Conservation (phyloP, 2,797 vertebrate genomes). For the Diceros bicornis region DNA sequence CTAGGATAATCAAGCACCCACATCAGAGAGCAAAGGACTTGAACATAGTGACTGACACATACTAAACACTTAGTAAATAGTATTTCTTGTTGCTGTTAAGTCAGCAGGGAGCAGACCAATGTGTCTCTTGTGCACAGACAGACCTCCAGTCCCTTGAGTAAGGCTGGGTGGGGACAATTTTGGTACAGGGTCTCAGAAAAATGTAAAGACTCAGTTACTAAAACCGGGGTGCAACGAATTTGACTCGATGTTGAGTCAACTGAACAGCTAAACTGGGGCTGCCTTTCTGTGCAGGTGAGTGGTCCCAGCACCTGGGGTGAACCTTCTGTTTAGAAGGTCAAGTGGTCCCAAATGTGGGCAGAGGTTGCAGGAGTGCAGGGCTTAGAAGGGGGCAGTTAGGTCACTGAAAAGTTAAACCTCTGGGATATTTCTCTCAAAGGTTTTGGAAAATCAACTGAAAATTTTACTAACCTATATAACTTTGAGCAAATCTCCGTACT, state of each 20-base stretch:
- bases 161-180: neutral
- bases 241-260: neutral
- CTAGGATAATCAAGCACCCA: neutral
- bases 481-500: neutral
- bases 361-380: neutral
- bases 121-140: neutral
- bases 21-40: neutral
- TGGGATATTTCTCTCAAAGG: neutral
- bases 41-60: neutral
- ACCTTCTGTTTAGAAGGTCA: neutral
- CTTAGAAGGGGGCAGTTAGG: neutral
- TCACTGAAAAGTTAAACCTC: neutral
- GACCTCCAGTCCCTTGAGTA: neutral
- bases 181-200: neutral
- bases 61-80: neutral
- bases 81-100: neutral
- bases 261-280: neutral
- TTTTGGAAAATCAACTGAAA: conserved; percentile 44
- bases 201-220: neutral
- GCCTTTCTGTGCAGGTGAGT: neutral
- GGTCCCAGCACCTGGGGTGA: neutral
- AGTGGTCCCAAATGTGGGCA: neutral
- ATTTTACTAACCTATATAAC: neutral
- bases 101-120: neutral
- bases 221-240: neutral